Base-by-base conservation (phyloP, 2,113 vertebrate species). In the Fukomys damarensis region DNA sequence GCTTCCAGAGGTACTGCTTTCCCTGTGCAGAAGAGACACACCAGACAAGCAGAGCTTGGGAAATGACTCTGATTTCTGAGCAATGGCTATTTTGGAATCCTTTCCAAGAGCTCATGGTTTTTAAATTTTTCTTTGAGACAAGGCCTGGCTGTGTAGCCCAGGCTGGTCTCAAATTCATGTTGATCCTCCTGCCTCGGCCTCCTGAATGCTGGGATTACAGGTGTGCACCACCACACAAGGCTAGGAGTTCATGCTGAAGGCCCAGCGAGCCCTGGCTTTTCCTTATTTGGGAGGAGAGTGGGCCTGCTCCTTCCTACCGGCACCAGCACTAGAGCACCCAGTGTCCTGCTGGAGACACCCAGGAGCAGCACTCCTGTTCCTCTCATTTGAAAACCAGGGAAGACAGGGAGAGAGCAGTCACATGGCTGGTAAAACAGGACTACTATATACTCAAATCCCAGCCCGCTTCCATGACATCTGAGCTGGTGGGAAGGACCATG, bases 401-500 rank as follows among this genome's bases (percentile, higher is more conserved):
- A 12, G n/a, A 9, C 52, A 59, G 82, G 46, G 46, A 52, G 10
- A 89, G 77, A 20, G 43, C 41, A 70, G 46, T 52, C 66, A 22
- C 14, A 2, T 0, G 0, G 28, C 61, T 3, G 26, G 56, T 9
- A 30, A 41, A 20, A 49, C 0, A 3, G 38, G 58, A 63, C 22
- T 3, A 7, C 61, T 8, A 61, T 4, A 5, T 2, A n/a, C 61
- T 9, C 61, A 61, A 41, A 13, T 43, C 2, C 35, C n/a, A 16
- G 74, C 63, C 63, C 20, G 58, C 43, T 1, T 19, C 72, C 56
- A 41, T 0, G 10, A 38, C 19, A 61, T 41, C 82, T 7, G 1
- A 49, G 30, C 59, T 58, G 66, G 43, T 28, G 56, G 92, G 19
- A 91, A n/a, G 38, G 32, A 11, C 46, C 3, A 1, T 14, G 79